Evolutionary conservation across 2,113 vertebrate species (phyloP).

Genomic region (Alligator sinensis): DNA sequence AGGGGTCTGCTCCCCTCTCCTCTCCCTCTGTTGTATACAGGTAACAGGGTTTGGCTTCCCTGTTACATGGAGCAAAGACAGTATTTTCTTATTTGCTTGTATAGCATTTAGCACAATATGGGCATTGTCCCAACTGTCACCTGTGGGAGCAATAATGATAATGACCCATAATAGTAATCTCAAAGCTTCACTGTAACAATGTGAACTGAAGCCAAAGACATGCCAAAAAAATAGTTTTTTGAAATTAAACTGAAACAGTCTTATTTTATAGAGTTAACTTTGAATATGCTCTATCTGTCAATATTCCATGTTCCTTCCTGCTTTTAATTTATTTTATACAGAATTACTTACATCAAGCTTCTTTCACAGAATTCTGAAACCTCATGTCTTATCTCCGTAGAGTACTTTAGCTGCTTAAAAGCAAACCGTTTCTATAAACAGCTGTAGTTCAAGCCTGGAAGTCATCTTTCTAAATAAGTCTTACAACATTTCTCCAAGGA

Average conservation of each 20-base stretch:
- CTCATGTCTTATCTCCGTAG: background rate
- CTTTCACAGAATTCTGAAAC: background rate
- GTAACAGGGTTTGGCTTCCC: too few relatives aligned
- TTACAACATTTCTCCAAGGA: background rate
- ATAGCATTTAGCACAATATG: background rate
- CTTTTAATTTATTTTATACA: conserved; percentile 45
- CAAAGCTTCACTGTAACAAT: conserved; percentile 22
- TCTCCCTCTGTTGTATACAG: too few relatives aligned
- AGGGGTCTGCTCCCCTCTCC: too few relatives aligned
- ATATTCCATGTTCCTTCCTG: conserved; percentile 37
- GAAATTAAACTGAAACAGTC: background rate
- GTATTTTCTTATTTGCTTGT: background rate
- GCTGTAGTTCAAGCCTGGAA: background rate
- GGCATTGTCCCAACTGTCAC: background rate
- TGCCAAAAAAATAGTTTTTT: conserved; percentile 16
- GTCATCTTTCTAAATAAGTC: background rate
- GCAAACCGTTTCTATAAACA: background rate
- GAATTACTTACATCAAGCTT: background rate
- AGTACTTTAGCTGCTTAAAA: background rate
- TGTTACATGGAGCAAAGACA: background rate
- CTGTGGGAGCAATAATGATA: conserved; percentile 26
- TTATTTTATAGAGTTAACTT: background rate
- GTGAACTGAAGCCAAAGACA: conserved; percentile 28
- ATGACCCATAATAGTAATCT: conserved; percentile 8
- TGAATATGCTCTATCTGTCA: background rate